phyloP scores from a whole-genome alignment of 35 echinoderm and acorn worm genomes.

The Acanthaster planci region DNA sequence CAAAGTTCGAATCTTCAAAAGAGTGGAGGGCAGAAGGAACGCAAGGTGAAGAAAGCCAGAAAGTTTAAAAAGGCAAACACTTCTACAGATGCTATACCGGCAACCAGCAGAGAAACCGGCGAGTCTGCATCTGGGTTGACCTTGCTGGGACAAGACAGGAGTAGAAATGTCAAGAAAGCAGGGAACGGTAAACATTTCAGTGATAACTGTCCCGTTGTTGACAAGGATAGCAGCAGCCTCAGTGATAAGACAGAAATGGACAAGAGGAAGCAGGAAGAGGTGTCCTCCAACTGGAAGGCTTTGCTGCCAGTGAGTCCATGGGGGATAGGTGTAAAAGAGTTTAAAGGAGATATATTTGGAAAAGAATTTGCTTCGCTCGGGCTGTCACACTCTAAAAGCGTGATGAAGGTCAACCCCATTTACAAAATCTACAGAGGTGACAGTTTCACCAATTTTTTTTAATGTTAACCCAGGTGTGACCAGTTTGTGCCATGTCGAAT shows the following conservation, averaged over 20 bases:
- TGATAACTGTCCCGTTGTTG: neutral
- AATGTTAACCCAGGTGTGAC: no score
- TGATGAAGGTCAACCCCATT: no score
- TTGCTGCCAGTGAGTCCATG: constrained; percentile 28
- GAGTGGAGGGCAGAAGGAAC: neutral
- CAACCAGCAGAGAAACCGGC: neutral
- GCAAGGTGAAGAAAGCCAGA: neutral
- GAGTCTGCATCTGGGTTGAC: neutral
- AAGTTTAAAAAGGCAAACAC: neutral
- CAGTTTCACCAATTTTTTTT: no score
- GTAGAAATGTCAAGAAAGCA: neutral
- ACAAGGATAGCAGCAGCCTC: neutral
- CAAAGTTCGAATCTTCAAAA: neutral
- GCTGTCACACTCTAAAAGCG: no score
- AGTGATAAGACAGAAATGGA: neutral
- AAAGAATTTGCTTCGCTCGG: no score
- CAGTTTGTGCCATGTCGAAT: no score
- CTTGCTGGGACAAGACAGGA: neutral
- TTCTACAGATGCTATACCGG: neutral
- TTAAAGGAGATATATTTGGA: no score
- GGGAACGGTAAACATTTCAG: neutral
- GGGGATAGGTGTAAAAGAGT: no score
- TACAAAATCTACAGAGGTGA: no score
- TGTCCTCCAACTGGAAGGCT: constrained; percentile 56
- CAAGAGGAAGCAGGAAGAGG: constrained; percentile 2